Evolutionary conservation across 2,888 invertebrate species (phyloP), one percentile per base, ranked within the genome.

Genomic region (Amiota communis): DNA sequence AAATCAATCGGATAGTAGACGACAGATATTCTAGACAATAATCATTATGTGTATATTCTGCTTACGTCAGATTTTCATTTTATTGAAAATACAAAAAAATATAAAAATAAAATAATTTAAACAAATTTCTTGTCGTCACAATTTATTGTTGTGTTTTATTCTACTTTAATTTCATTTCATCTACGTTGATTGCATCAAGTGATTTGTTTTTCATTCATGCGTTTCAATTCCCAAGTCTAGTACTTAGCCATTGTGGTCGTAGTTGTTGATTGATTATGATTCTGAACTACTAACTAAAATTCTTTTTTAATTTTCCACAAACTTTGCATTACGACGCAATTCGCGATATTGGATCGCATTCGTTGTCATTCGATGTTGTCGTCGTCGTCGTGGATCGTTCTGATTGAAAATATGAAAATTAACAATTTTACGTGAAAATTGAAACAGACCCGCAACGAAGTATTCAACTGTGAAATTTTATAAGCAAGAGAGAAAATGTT

Each of bases 161-260:
- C 1, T 51, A 15, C 3, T 51, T 6, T 65, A 11, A 12, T 65
- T 49, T 11, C 11, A n/a, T 2, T 68, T 68, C 53, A 51, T 51
- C 51, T 23, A 17, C 49, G 23, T 23, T 13, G 13, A 68, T 15
- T 65, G 65, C 49, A 65, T 49, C n/a, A 53, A 53, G n/a, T 59
- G 17, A 6, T 23, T 8, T 36, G 36, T 17, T 65, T 59, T 53
- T 53, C 53, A 68, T 53, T 67, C 67, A 68, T 68, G 65, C 63
- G 36, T 65, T 17, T 12, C 49, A 47, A 49, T 36, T 12, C 53
- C 36, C 36, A 17, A 59, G 15, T 59, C 63, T 36, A 36, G 36
- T 36, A 36, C 36, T 36, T 36, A 6, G 6, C 36, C 36, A 36
- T 36, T 36, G 36, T 36, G 2, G 36, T 36, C 6, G 36, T 6